Base-by-base conservation (phyloP, 2,113 vertebrate species). In the Uropsilus gracilis region DNA sequence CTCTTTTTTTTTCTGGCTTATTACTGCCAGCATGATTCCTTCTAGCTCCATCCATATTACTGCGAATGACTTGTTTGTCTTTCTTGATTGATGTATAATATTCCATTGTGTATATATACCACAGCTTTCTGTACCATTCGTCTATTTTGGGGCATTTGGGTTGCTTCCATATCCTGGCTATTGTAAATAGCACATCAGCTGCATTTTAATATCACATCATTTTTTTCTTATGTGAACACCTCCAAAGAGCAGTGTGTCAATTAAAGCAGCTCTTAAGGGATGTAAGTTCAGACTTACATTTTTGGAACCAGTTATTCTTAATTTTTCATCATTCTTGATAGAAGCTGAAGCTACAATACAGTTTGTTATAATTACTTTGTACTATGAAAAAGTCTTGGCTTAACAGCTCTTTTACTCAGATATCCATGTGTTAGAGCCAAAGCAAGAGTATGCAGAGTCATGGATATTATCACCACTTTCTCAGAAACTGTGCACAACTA, bases 291-390 rank as follows among this genome's bases (percentile, higher is more conserved):
- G 39, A 55, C 3, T 96, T 88, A 77, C 39, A 77, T 77, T 77
- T 77, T 95, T 88, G 28, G 72, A 84, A 75, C 34, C 32, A 87
- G 17, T 81, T 69, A 73, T 83, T 94, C 20, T 48, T 75, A 82
- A 59, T 95, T 90, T 69, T 89, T 72, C 50, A n/a, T 84, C 22
- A 44, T 71, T 78, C 78, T 75, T 59, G 50, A 39, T 72, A 61
- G 28, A 30, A 61, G 28, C 59, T 69, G 57, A 34, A 61, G 22
- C 57, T 34, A 42, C 13, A 68, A 64, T 42, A 57, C 68, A 95
- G 83, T 37, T 84, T 80, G 5, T 64, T 30, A 10, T 64, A 20
- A 86, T 53, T 85, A 7, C 26, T 57, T 87, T 59, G 37, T 69
- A 64, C 59, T 84, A 63, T 86, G 57, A 69, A 32, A 95, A 90